Percentiles rank a stretch among this genome's conserved stretches.
Evolutionary conservation across 2,113 vertebrate genomes (phyloP).

Genomic region (Spea multiplicata): DNA sequence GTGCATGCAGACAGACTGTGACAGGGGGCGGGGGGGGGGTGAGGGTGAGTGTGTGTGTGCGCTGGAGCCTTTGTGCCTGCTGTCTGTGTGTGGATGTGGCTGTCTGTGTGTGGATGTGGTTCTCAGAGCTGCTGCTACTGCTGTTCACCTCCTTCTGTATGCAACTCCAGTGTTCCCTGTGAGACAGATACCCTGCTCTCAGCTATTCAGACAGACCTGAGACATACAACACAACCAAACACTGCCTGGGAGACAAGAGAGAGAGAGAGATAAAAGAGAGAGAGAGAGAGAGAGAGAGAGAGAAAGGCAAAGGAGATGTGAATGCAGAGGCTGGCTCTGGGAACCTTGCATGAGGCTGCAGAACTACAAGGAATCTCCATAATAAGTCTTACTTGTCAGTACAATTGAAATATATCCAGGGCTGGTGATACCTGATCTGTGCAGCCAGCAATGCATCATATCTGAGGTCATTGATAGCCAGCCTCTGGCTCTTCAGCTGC

Average conservation of each 20-base stretch:
- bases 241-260: not conserved
- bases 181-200: not conserved
- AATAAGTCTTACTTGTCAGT: constrained; percentile 2
- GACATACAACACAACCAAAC: not conserved
- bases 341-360: not conserved
- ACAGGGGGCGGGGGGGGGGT: no score
- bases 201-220: not conserved
- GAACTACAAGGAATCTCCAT: not conserved
- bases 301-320: no score
- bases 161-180: not conserved
- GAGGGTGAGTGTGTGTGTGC: not conserved
- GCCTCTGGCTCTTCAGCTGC: not conserved
- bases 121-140: constrained; percentile 14
- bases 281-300: not conserved
- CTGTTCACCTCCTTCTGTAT: not conserved
- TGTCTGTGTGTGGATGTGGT: not conserved
- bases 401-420: constrained; percentile 5
- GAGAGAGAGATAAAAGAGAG: not conserved
- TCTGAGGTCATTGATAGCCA: not conserved
- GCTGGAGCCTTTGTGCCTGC: not conserved
- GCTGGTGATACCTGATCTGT: constrained; percentile 23
- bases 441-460: not conserved
- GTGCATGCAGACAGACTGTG: not conserved
- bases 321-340: no score
- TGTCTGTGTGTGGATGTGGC: constrained; percentile 4